Percentiles rank a stretch among this genome's conserved stretches.
Evolutionary conservation across 1,140 invertebrate species (phyloP).

Genomic region (Epicauta chinensis): DNA sequence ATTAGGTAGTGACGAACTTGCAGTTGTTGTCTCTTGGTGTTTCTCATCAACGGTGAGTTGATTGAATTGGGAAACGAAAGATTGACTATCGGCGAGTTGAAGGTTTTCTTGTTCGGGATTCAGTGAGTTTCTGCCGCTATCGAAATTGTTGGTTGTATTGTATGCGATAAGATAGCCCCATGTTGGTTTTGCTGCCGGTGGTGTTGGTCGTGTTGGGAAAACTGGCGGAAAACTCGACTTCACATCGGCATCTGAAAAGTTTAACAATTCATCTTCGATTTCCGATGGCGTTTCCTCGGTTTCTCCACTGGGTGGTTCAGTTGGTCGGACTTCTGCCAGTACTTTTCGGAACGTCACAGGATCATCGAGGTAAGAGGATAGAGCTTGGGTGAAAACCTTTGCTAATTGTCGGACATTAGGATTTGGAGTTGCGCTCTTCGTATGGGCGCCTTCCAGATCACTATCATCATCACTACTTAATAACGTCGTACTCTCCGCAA

Average conservation of each 20-base stretch:
- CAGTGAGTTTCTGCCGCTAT: slow-evolving; percentile 31
- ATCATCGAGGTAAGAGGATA: slow-evolving; percentile 74
- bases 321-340: slow-evolving; percentile 67
- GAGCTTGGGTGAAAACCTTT: slow-evolving; percentile 72
- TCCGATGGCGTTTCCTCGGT: slow-evolving; percentile 41
- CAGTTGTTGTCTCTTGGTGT: slow-evolving; percentile 1
- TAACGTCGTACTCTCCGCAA: slow-evolving; percentile 30
- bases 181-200: slow-evolving; percentile 26
- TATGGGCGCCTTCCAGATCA: slow-evolving; percentile 55
- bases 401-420: slow-evolving; percentile 69
- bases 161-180: slow-evolving; percentile 34
- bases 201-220: slow-evolving; percentile 24
- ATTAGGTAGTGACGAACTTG: slow-evolving; percentile 20
- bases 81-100: slow-evolving; percentile 36
- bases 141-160: slow-evolving; percentile 18
- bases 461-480: slow-evolving; percentile 44
- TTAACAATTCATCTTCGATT: slow-evolving; percentile 66
- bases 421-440: slow-evolving; percentile 47
- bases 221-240: slow-evolving; percentile 34
- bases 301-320: slow-evolving; percentile 53
- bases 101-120: slow-evolving; percentile 29
- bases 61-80: slow-evolving; percentile 36
- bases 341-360: slow-evolving; percentile 70
- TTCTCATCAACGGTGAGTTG: slow-evolving; percentile 25
- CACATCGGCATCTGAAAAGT: slow-evolving; percentile 62